phyloP scores from a whole-genome alignment of 2,113 vertebrate genomes.

The Salvator merianae region DNA sequence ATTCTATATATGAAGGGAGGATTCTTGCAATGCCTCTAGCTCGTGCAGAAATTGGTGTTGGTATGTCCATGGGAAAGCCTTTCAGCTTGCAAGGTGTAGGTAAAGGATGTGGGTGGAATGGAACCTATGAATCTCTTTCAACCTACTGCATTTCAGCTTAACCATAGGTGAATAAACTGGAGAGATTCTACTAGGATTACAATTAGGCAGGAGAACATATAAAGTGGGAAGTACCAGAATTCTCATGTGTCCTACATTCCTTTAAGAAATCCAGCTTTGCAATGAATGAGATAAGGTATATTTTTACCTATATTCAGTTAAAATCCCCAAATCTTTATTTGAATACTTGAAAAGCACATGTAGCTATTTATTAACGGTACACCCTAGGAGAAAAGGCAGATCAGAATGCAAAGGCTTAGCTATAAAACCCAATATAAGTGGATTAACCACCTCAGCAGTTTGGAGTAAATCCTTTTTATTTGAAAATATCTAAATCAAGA shows the following conservation, averaged over 20 bases:
- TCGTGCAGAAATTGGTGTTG: no score
- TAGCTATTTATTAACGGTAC: conserved; percentile 47
- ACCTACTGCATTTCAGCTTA: background rate
- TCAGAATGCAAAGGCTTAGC: conserved; percentile 43
- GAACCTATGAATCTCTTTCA: no score
- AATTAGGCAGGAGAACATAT: background rate
- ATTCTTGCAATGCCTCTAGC: no score
- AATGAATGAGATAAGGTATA: conserved; percentile 16
- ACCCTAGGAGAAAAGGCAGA: conserved; percentile 37
- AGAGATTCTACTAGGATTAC: background rate
- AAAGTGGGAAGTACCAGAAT: background rate
- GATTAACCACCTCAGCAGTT: conserved; percentile 43
- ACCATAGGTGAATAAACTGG: background rate
- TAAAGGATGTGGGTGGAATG: no score
- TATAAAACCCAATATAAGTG: conserved; percentile 35
- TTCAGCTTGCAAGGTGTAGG: no score
- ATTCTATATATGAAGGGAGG: no score
- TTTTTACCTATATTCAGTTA: conserved; percentile 40
- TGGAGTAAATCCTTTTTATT: conserved; percentile 53
- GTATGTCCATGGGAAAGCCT: no score
- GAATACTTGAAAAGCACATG: conserved; percentile 41
- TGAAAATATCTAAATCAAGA: conserved; percentile 51
- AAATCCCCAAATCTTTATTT: conserved; percentile 40
- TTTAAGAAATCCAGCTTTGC: background rate
- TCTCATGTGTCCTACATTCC: background rate